Evolutionary conservation across 2,888 invertebrate genomes (phyloP).

Genomic region (Syritta pipiens): DNA sequence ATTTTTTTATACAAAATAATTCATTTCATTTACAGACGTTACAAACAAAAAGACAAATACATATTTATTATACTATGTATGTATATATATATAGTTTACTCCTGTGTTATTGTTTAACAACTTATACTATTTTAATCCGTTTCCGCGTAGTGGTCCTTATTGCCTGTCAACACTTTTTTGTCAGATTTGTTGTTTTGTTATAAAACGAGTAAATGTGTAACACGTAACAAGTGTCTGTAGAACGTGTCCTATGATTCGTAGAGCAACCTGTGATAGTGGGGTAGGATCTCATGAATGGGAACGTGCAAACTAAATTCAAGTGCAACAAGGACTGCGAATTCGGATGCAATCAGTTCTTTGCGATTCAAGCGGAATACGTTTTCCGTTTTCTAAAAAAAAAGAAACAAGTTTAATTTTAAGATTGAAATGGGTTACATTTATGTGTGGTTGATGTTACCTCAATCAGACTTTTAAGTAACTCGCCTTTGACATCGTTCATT

Average conservation of each 20-base stretch:
- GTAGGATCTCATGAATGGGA: conserved; percentile 93
- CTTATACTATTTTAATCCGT: conserved; percentile 4
- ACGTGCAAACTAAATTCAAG: conserved; percentile 96
- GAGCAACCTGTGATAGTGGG: conserved; percentile 95
- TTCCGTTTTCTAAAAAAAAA: conserved; percentile 88
- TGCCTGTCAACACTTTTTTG: too few species aligned
- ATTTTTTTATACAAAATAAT: not conserved
- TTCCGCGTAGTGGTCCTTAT: conserved; percentile 10
- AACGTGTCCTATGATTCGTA: conserved; percentile 89
- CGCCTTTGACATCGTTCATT: conserved; percentile 97
- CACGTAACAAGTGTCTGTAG: not conserved
- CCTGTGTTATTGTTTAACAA: not conserved
- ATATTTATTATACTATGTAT: not conserved
- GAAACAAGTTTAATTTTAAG: conserved; percentile 6
- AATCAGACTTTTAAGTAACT: conserved; percentile 89
- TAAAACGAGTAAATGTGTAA: not conserved
- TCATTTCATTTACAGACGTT: not conserved
- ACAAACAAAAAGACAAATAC: not conserved
- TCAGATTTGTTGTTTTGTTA: not conserved
- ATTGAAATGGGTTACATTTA: not conserved
- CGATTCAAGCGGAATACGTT: conserved; percentile 93
- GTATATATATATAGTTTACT: too few species aligned
- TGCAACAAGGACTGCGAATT: conserved; percentile 96
- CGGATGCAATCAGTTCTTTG: conserved; percentile 93
- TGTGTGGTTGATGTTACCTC: conserved; percentile 83